Percentiles rank a stretch among this genome's conserved stretches.
Conservation (phyloP, 2,113 vertebrate genomes). For the Bujurquina vittata region DNA sequence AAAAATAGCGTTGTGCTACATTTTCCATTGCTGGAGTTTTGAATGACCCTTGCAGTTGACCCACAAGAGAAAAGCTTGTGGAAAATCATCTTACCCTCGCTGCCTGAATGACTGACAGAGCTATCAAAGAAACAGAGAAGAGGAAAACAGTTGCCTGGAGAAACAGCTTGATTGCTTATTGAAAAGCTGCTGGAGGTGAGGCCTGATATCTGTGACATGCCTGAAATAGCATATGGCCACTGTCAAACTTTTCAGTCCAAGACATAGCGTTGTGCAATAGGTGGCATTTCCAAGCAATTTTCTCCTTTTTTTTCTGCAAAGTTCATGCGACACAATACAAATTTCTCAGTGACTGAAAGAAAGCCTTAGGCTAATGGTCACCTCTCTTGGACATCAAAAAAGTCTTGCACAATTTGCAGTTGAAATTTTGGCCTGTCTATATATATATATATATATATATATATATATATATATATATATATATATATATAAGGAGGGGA, state of each 20-base stretch:
- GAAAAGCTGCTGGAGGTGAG: conserved; percentile 67
- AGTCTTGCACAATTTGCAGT: conserved; percentile 11
- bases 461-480: too few relatives aligned
- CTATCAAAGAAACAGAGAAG: conserved; percentile 73
- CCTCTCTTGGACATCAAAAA: conserved; percentile 49
- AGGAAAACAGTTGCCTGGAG: conserved; percentile 53
- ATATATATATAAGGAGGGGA: background rate
- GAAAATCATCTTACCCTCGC: conserved; percentile 22
- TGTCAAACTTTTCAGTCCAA: conserved; percentile 56
- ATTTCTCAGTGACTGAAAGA: conserved; percentile 45
- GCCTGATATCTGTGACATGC: conserved; percentile 68
- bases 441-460: too few relatives aligned
- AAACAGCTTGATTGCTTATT: conserved; percentile 57
- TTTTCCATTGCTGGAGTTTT: conserved; percentile 5
- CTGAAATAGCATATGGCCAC: conserved; percentile 59
- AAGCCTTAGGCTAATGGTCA: conserved; percentile 66
- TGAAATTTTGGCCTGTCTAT: background rate
- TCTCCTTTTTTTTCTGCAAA: conserved; percentile 53
- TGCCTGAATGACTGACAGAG: conserved; percentile 73
- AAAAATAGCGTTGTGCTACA: background rate
- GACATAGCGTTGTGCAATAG: conserved; percentile 31
- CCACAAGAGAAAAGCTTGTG: conserved; percentile 1
- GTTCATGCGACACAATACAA: conserved; percentile 73
- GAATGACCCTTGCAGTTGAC: conserved; percentile 27
- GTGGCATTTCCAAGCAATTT: conserved; percentile 82